Evolutionary conservation across 2,113 vertebrate species (phyloP), one percentile per base, ranked within the genome.

Genomic region (Penelope pileata): DNA sequence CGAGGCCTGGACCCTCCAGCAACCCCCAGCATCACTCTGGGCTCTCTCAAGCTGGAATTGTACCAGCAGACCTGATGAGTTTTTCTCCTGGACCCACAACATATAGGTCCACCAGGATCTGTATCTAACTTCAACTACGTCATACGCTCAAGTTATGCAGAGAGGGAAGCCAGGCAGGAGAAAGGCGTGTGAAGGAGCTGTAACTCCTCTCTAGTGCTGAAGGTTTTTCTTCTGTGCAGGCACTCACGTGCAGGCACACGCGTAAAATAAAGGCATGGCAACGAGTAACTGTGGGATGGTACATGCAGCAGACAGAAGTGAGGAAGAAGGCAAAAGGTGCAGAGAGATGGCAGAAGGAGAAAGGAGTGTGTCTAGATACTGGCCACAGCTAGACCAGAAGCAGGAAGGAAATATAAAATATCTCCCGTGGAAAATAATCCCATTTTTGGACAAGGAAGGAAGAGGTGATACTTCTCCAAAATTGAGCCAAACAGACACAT

Each of bases 141-240:
- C 29, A 9, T 16, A 34, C 40, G 16, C 34, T 29, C 51, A 40
- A 73, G 40, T 63, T 48, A 62, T 5, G 47, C 48, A 34, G 34
- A 47, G 83, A 14, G 74, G 40, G 77, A 90, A 96, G 94, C 81
- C 86, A 92, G 88, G 90, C 95, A 87, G 82, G 23, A 32, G 48
- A 17, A 66, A 86, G 79, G 70, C 62, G 54, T 21, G 5, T 3
- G 79, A 47, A 90, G 82, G 60, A 92, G 73, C 43, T 8, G 21
- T 29, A 19, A 40, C 62, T 59, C 66, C 80, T 78, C 56, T 43
- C 42, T 7, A 23, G 84, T 5, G 7, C 77, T 38, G 84, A 13
- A 58, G 78, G 70, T 32, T 92, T 76, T 30, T 95, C 95, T 96
- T 89, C 89, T 91, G 79, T 90, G 92, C 50, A 0, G 3, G 74